A percentile compares a stretch with the other conserved stretches of the same genome.
These are phyloP conservation scores for Pseudomugil tenellus DNA, from an alignment of 2,797 vertebrate genomes.

Conservation along the genomic window DNA sequence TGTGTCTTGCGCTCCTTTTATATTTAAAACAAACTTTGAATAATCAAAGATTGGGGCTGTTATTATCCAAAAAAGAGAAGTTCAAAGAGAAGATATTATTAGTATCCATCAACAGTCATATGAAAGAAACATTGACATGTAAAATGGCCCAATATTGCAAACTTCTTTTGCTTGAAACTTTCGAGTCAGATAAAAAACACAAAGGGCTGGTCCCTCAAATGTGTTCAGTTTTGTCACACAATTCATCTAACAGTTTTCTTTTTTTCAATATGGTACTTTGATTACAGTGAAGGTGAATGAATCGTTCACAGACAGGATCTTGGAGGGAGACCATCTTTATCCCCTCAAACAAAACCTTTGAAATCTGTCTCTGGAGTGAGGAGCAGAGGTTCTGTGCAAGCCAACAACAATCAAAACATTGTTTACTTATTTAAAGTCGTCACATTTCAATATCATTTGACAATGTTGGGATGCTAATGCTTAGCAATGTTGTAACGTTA, in stretches of 20 bases:
- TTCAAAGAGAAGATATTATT: conserved; percentile 54
- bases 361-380: conserved; percentile 8
- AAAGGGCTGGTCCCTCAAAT: conserved; percentile 15
- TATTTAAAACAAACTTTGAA: conserved; percentile 19
- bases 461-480: not conserved
- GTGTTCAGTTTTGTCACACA: conserved; percentile 16
- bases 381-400: not conserved
- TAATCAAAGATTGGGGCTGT: conserved; percentile 47
- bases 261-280: not conserved
- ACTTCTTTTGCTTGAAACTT: conserved; percentile 10
- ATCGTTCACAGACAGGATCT: conserved; percentile 1
- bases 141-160: conserved; percentile 14
- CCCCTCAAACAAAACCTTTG: conserved; percentile 11
- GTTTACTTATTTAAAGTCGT: no score
- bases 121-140: conserved; percentile 6
- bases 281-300: conserved; percentile 5
- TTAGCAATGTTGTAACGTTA: not conserved
- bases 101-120: conserved; percentile 29
- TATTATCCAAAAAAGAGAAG: conserved; percentile 20
- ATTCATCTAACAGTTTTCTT: not conserved
- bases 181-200: conserved; percentile 7
- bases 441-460: no score
- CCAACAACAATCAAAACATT: no score
- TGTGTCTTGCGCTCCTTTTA: conserved; percentile 21
- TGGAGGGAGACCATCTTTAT: not conserved